phyloP scores from a whole-genome alignment of 2,797 vertebrate species.

The Phrynocephalus forsythii region DNA sequence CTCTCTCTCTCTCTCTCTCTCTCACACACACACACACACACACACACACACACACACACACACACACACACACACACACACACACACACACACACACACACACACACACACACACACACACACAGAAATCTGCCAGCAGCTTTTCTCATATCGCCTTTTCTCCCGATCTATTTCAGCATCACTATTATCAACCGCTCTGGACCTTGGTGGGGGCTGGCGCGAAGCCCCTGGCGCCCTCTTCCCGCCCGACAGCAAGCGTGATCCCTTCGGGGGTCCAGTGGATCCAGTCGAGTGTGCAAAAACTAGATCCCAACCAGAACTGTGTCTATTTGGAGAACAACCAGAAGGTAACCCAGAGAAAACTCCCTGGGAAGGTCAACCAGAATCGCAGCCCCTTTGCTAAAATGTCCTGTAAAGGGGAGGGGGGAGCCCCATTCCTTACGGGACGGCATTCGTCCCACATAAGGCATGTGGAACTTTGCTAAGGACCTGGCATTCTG shows the following conservation, averaged over 20 bases:
- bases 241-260: conserved; percentile 83
- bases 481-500: too few species aligned
- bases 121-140: too few species aligned
- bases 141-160: too few species aligned
- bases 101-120: too few species aligned
- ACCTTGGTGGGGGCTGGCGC: conserved; percentile 95
- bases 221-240: conserved; percentile 84
- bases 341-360: conserved; percentile 78
- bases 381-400: neutral
- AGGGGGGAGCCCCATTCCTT: neutral
- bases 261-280: conserved; percentile 91
- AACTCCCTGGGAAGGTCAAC: neutral
- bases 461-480: neutral
- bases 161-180: conserved; percentile 80
- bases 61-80: too few species aligned
- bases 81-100: too few species aligned
- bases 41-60: too few species aligned
- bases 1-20: too few species aligned
- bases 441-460: neutral
- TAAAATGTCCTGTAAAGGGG: neutral
- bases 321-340: conserved; percentile 84
- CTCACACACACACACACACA: too few species aligned
- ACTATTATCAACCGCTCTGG: conserved; percentile 98
- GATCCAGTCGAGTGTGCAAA: conserved; percentile 89
- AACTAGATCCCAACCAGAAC: conserved; percentile 89